Conservation (phyloP, 2,888 invertebrate genomes). For the Pyrrhia umbra region DNA sequence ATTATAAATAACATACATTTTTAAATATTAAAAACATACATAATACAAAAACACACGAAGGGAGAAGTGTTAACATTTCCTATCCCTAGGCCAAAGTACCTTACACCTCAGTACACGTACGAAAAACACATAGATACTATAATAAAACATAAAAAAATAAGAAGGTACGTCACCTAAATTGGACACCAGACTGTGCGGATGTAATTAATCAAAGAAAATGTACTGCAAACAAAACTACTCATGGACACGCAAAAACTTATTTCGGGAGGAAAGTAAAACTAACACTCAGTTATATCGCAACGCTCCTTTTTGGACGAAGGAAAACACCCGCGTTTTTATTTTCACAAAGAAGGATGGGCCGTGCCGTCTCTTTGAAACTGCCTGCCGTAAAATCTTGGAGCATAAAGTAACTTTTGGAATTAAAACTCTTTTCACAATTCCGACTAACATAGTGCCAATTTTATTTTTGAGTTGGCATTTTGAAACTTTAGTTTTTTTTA, state of each 20-base stretch:
- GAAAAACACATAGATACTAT: slow-evolving; percentile 11
- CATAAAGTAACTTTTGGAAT: slow-evolving; percentile 8
- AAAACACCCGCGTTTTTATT: slow-evolving; percentile 49
- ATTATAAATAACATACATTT: too few species aligned
- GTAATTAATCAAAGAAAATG: slow-evolving; percentile 67
- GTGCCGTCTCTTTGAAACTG: slow-evolving; percentile 12
- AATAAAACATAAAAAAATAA: slow-evolving; percentile 50
- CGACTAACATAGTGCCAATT: not conserved
- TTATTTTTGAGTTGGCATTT: slow-evolving; percentile 3
- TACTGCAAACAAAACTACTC: slow-evolving; percentile 63
- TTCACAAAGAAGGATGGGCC: slow-evolving; percentile 31
- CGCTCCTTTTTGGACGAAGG: slow-evolving; percentile 41
- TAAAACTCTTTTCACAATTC: not conserved
- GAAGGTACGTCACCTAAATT: slow-evolving; percentile 50
- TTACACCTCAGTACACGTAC: slow-evolving; percentile 5
- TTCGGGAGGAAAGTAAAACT: slow-evolving; percentile 61
- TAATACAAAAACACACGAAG: too few species aligned
- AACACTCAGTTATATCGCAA: slow-evolving; percentile 57
- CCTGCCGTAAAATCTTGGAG: slow-evolving; percentile 13
- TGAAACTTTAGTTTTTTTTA: not conserved
- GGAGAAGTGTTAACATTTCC: too few species aligned
- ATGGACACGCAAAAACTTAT: slow-evolving; percentile 66
- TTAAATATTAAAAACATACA: too few species aligned
- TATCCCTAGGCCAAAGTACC: not conserved
- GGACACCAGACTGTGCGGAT: slow-evolving; percentile 53